Conservation (phyloP, 2,113 vertebrate genomes). For the Notothenia coriiceps region DNA sequence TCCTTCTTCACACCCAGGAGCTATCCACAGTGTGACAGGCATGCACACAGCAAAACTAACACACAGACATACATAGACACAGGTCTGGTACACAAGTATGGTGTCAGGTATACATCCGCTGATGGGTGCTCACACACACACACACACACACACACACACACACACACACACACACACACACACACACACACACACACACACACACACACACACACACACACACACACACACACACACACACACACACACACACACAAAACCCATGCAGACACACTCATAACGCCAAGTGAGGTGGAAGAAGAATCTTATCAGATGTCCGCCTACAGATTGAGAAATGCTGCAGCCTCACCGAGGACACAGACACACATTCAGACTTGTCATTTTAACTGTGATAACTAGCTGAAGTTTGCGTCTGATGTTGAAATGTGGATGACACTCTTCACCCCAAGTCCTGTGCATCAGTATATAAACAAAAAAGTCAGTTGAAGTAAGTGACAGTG, state of each 20-base stretch:
- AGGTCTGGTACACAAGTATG: slow-evolving; percentile 42
- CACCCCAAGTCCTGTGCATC: slow-evolving; percentile 36
- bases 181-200: too few species aligned
- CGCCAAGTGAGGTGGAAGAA: slow-evolving; percentile 59
- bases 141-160: too few species aligned
- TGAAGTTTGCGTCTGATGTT: slow-evolving; percentile 35
- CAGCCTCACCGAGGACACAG: slow-evolving; percentile 18
- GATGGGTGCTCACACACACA: slow-evolving; percentile 36
- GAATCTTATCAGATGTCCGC: slow-evolving; percentile 65
- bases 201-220: background rate
- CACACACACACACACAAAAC: slow-evolving; percentile 1
- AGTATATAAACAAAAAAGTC: slow-evolving; percentile 53
- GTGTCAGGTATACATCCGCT: slow-evolving; percentile 46
- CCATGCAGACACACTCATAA: slow-evolving; percentile 45
- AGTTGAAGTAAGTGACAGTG: slow-evolving; percentile 44
- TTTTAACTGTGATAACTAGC: slow-evolving; percentile 51
- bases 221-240: too few species aligned
- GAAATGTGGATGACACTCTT: slow-evolving; percentile 47
- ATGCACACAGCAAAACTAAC: slow-evolving; percentile 44
- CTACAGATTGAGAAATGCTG: slow-evolving; percentile 55
- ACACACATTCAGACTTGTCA: slow-evolving; percentile 38
- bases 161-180: too few species aligned
- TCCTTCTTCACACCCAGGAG: slow-evolving; percentile 61
- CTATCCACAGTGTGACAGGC: slow-evolving; percentile 50
- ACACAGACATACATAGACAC: slow-evolving; percentile 36